Base-by-base conservation (phyloP, 1,140 invertebrate species). In the Dendrolimus punctatus region DNA sequence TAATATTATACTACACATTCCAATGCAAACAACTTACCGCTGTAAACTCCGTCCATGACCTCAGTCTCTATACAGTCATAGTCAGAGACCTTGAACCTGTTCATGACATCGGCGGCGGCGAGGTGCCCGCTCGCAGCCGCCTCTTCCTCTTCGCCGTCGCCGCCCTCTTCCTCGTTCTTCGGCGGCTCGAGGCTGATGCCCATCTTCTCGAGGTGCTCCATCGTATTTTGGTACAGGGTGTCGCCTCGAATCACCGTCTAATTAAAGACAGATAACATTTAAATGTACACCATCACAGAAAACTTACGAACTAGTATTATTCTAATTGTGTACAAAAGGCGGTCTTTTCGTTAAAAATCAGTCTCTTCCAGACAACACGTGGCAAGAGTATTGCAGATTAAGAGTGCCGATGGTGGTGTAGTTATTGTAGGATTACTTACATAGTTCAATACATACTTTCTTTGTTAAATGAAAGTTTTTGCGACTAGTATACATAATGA, bases 161-260 rank as follows among this genome's bases (percentile, higher is more conserved):
- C 53, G 7, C 70, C 76, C 48, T 77, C 77, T 46, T 77, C 83
- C 5, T 71, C 68, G 5, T 56, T 23, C 6, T 67, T 69, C 8
- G 76, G 71, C 5, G 71, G 58, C 4, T 73, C 74, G 4, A 88
- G 53, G 40, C 58, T 78, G 6, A 89, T 79, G n/a, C 84, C 80
- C 66, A 80, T 75, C 49, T 73, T 74, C 48, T 87, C 79, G 0
- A 89, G 64, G 39, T 74, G 52, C 46, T 88, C 77, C 46, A 89
- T 71, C 2, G 85, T 88, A 40, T 73, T 71, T 54, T 79, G 70
- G 55, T 90, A 90, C 1, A 85, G 80, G 4, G 76, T 69, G 44
- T 89, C 85, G 0, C 88, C 88, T 7, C 77, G 73, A 6, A 79
- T 67, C 5, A 89, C 52, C 5, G 79, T 73, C 85, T 88, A 45